A percentile compares a stretch with the other conserved stretches of the same genome.
Conservation (phyloP, 53 echinoderm and acorn worm genomes). For the Luidia sarsii region DNA sequence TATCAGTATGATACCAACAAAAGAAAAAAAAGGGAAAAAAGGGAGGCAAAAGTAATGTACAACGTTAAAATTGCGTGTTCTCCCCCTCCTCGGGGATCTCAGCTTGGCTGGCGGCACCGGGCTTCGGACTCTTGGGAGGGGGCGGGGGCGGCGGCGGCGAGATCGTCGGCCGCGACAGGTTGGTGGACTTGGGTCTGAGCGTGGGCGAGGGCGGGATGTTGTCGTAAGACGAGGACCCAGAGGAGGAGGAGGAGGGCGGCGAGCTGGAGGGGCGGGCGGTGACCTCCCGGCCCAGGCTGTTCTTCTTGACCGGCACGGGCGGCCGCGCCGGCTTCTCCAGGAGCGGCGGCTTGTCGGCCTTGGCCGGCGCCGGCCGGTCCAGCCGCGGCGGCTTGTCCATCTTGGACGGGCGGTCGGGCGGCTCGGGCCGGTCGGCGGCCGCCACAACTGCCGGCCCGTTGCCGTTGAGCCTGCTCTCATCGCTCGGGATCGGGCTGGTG, state of each 20-base stretch:
- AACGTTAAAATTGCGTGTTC: slow-evolving; percentile 10
- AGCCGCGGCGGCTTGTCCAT: not conserved
- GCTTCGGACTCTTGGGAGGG: slow-evolving; percentile 38
- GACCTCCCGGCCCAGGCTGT: slow-evolving; percentile 3
- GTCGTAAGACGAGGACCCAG: not conserved
- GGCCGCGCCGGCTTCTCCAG: slow-evolving; percentile 37
- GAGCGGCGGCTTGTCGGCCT: slow-evolving; percentile 24
- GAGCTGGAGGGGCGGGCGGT: no score
- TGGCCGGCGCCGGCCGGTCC: not conserved
- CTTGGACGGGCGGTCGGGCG: slow-evolving; percentile 6
- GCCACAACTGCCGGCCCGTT: no score
- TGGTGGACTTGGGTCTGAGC: slow-evolving; percentile 41
- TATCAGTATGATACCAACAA: no score
- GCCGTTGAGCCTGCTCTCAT: not conserved
- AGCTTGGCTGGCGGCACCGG: slow-evolving; percentile 1
- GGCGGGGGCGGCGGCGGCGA: slow-evolving; percentile 52
- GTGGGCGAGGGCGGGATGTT: slow-evolving; percentile 35
- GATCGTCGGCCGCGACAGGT: slow-evolving; percentile 39
- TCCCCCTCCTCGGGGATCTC: slow-evolving; percentile 15
- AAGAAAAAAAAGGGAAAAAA: not conserved
- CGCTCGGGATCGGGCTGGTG: slow-evolving; percentile 3
- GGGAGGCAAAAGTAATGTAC: not conserved
- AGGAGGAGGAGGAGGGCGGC: not conserved
- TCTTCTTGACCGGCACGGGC: slow-evolving; percentile 38
- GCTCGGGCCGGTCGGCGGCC: slow-evolving; percentile 14